phyloP scores from a whole-genome alignment of 2,888 invertebrate species.

The Melinopterus prodromus region DNA sequence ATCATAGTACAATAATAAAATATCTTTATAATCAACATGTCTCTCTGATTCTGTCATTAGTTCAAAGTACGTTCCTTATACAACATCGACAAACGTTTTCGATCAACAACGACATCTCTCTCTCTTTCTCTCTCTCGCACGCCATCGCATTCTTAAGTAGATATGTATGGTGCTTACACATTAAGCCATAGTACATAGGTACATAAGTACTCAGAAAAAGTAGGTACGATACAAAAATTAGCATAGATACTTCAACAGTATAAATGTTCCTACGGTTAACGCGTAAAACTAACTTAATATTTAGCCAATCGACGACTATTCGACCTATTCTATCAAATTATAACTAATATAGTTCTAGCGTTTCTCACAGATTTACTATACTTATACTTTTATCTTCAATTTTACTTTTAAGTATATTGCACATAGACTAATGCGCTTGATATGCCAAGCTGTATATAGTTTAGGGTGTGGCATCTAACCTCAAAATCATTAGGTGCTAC shows the following conservation, averaged over 20 bases:
- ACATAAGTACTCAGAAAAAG: neutral
- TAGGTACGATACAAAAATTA: neutral
- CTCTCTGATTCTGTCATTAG: slow-evolving; percentile 31
- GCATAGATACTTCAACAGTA: neutral
- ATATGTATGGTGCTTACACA: neutral
- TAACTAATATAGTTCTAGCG: neutral
- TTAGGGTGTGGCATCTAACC: neutral
- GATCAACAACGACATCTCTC: slow-evolving; percentile 31
- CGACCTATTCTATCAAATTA: neutral
- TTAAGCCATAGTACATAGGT: neutral
- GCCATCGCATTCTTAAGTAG: slow-evolving; percentile 27
- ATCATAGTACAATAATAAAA: slow-evolving; percentile 38
- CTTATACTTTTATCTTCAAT: neutral
- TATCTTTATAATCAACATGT: slow-evolving; percentile 23
- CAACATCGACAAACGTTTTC: slow-evolving; percentile 28
- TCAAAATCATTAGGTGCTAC: neutral
- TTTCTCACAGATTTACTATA: neutral
- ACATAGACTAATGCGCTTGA: slow-evolving; percentile 23
- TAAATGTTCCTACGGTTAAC: neutral
- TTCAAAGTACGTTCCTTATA: slow-evolving; percentile 27
- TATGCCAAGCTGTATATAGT: slow-evolving; percentile 12
- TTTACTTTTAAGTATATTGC: slow-evolving; percentile 10
- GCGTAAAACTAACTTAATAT: neutral
- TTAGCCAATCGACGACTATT: neutral
- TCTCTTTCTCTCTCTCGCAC: slow-evolving; percentile 16